phyloP scores from a whole-genome alignment of 2,888 invertebrate genomes.

The Chloromyia formosa region DNA sequence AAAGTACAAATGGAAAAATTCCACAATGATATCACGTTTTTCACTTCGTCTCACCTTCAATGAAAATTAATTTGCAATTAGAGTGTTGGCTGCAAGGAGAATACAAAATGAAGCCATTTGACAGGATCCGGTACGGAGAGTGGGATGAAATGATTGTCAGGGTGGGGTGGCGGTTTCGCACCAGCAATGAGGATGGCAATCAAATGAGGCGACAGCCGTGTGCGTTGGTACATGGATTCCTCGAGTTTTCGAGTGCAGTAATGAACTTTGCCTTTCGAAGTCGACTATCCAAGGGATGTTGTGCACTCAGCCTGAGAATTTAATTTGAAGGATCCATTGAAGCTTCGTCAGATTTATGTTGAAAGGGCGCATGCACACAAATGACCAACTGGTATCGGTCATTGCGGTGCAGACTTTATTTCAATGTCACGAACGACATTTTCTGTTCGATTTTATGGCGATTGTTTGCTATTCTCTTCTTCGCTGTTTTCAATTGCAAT shows the following conservation, averaged over 20 bases:
- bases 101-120: constrained; percentile 22
- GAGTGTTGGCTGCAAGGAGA: constrained; percentile 24
- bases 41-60: constrained; percentile 38
- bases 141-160: not conserved
- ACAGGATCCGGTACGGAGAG: not conserved
- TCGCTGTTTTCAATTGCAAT: no score
- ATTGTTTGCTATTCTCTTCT: no score
- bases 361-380: not conserved
- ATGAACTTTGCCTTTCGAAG: constrained; percentile 5
- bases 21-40: constrained; percentile 30
- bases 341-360: no score
- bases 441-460: no score
- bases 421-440: constrained; percentile 1
- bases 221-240: not conserved
- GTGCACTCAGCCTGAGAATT: no score
- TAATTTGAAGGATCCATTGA: no score
- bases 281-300: not conserved
- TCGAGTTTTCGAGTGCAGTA: constrained; percentile 27
- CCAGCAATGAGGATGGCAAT: not conserved
- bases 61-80: constrained; percentile 44
- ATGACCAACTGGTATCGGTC: not conserved
- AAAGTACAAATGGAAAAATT: not conserved
- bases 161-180: not conserved
- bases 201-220: not conserved
- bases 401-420: not conserved